Base-by-base conservation (phyloP, 2,113 vertebrate species). In the Calidris pygmaea region DNA sequence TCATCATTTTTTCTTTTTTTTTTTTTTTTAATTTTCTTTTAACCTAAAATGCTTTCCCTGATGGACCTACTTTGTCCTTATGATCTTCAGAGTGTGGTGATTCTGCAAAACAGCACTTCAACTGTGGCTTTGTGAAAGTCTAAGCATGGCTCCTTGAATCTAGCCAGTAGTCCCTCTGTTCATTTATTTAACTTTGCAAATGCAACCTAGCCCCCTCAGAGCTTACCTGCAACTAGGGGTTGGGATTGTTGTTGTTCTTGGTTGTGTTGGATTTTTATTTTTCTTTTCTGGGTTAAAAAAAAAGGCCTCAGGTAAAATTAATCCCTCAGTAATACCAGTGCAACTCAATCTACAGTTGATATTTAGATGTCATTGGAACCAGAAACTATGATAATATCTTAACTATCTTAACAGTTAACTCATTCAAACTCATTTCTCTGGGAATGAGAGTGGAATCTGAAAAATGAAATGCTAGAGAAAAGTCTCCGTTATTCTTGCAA, bases 161-260 rank as follows among this genome's bases (percentile, higher is more conserved):
- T 23, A 72, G 62, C 53, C 87, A 85, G 78, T n/a, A 76, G 85
- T 65, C 82, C 77, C 85, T 91, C 78, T 93, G n/a, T 71, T 92
- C 91, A 24, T 95, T 94, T 96, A 86, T 65, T 89, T 89, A 95
- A 81, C 65, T 92, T 68, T 68, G 56, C 43, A 96, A 95, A 91
- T 65, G 45, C 77, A 76, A 70, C 32, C 84, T 75, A 59, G 43
- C 17, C 48, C 41, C 55, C 43, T 82, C 58, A 58, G 66, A 94
- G 73, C 27, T 75, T 78, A 89, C 84, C 83, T 79, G 66, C 68
- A 92, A 18, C 14, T 22, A 60, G 19, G 22, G n/a, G 12, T 5
- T 73, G 39, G 34, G 82, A 62, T 65, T 94, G 85, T 48, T 73
- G 21, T 47, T n/a, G 3, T 22, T 75, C 73, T 71, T 68, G 7